Conservation (phyloP, 2,113 vertebrate genomes). For the Seriola quinqueradiata region DNA sequence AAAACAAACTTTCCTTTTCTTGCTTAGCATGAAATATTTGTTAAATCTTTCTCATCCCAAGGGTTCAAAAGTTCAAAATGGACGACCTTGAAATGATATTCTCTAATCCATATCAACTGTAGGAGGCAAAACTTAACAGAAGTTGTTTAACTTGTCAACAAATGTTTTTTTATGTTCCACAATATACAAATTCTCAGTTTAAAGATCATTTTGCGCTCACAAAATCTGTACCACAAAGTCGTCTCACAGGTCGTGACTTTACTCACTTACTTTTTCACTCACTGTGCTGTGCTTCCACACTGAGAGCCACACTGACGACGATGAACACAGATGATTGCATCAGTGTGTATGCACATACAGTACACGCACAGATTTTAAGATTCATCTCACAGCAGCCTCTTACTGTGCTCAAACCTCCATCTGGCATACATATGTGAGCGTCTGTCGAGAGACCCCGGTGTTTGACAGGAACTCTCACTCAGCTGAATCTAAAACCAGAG, state of each 20-base stretch:
- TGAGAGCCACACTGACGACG: background rate
- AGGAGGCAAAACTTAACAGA: background rate
- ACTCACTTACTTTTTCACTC: background rate
- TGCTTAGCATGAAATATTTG: too few relatives aligned
- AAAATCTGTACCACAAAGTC: background rate
- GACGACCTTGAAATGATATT: too few relatives aligned
- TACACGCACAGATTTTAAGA: constrained; percentile 29
- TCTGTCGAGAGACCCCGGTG: constrained; percentile 39
- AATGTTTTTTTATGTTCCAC: background rate
- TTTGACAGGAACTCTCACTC: constrained; percentile 60
- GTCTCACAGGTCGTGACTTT: background rate
- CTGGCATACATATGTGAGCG: constrained; percentile 65
- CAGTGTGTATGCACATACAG: constrained; percentile 14
- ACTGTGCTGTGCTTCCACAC: background rate
- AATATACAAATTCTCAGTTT: background rate
- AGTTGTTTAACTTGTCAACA: background rate
- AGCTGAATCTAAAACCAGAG: constrained; percentile 36
- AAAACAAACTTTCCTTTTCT: too few relatives aligned
- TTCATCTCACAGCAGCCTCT: constrained; percentile 51
- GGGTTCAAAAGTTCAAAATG: too few relatives aligned
- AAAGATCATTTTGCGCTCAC: background rate
- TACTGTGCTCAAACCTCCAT: constrained; percentile 53
- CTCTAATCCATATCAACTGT: too few relatives aligned
- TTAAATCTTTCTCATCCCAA: too few relatives aligned
- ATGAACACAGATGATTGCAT: constrained; percentile 12